Evolutionary conservation across 2,888 invertebrate genomes (phyloP).

Genomic region (Leucophenga montana): DNA sequence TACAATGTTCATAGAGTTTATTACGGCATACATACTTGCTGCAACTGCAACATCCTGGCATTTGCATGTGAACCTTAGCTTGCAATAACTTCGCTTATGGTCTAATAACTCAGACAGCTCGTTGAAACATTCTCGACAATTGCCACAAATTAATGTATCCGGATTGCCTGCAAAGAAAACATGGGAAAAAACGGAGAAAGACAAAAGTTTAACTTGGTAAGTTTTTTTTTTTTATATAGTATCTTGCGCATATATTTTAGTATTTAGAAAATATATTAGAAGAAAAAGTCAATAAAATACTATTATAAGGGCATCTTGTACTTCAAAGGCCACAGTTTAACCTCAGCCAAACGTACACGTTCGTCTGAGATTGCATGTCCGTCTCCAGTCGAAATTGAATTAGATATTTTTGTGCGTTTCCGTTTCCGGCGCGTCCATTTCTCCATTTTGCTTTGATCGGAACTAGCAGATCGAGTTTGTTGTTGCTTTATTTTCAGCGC

Average conservation of each 20-base stretch:
- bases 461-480: no score
- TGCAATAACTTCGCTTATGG: constrained; percentile 83
- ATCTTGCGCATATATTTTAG: neutral
- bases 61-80: constrained; percentile 82
- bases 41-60: constrained; percentile 76
- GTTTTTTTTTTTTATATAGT: neutral
- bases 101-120: constrained; percentile 82
- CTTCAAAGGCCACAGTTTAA: neutral
- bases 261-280: neutral
- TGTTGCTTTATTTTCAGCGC: neutral
- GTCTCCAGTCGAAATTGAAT: neutral
- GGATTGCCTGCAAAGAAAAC: constrained; percentile 77
- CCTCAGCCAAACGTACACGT: neutral
- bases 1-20: no score
- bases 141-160: constrained; percentile 86
- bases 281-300: neutral
- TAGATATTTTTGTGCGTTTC: neutral
- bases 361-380: constrained; percentile 30
- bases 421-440: neutral
- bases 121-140: constrained; percentile 83
- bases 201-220: constrained; percentile 7
- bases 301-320: neutral
- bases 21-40: constrained; percentile 70
- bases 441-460: no score
- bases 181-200: constrained; percentile 37